Evolutionary conservation across 2,113 vertebrate species (phyloP).

Genomic region (Bambusicola thoracicus): DNA sequence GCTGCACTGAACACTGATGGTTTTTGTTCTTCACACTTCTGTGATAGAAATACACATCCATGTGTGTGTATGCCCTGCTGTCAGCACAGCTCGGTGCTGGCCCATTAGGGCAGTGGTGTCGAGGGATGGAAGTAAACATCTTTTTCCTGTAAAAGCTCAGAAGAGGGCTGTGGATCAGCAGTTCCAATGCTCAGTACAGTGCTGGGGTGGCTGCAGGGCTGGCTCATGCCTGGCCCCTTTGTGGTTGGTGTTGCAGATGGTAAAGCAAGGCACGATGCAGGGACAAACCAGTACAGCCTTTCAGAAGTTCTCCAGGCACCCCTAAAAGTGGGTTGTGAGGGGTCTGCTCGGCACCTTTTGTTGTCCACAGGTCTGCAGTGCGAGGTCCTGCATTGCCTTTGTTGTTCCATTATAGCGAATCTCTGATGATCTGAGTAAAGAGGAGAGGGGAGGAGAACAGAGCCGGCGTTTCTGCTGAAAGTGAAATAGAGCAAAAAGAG

Average conservation of each 20-base stretch:
- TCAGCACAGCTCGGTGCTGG: rapidly evolving
- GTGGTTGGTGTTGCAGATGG: neutral
- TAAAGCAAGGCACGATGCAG: neutral
- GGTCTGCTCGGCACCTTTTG: neutral
- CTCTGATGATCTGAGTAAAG: neutral
- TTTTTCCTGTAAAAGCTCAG: neutral
- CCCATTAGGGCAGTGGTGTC: rapidly evolving
- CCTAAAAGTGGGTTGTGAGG: neutral
- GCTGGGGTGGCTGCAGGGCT: neutral
- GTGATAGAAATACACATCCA: rapidly evolving
- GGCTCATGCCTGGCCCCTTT: neutral
- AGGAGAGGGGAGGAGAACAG: neutral
- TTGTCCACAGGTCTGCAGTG: neutral
- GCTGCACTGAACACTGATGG: neutral
- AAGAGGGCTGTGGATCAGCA: neutral
- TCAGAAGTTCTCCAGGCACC: neutral
- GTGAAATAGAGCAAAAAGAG: slow-evolving; percentile 11
- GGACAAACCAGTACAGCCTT: neutral
- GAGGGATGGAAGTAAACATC: neutral
- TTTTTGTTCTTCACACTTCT: neutral
- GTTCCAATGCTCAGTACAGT: neutral
- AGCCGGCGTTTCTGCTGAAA: neutral
- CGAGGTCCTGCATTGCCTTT: neutral
- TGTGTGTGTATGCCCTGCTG: rapidly evolving
- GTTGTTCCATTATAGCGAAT: neutral